Percentiles rank a stretch among this genome's conserved stretches.
Evolutionary conservation across 2,113 vertebrate species (phyloP).

Genomic region (Eclectus roratus): DNA sequence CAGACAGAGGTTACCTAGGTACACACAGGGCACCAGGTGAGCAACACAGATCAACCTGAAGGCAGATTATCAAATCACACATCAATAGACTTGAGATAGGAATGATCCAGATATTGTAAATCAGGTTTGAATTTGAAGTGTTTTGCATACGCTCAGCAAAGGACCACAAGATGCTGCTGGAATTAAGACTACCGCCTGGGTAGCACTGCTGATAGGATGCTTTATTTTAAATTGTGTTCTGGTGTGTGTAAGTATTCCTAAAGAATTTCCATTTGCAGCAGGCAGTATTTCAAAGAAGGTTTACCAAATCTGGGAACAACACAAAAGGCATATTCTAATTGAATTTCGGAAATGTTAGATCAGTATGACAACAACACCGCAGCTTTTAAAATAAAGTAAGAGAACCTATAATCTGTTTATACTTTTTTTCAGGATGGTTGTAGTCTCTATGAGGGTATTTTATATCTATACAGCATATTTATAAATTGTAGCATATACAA

Average conservation of each 20-base stretch:
- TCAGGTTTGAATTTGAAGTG: neutral
- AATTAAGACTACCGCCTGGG: neutral
- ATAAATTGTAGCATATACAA: neutral
- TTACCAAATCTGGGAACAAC: neutral
- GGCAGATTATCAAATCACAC: neutral
- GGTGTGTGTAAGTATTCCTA: neutral
- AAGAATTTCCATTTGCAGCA: neutral
- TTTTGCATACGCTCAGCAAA: neutral
- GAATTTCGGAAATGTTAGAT: neutral
- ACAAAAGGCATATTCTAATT: neutral
- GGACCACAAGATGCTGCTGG: neutral
- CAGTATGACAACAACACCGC: neutral
- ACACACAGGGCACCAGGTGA: neutral
- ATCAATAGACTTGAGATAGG: neutral
- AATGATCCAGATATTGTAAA: neutral
- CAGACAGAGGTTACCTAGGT: neutral
- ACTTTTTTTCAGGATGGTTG: neutral
- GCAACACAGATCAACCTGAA: neutral
- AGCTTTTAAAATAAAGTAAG: neutral
- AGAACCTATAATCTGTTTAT: neutral
- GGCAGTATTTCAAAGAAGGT: neutral
- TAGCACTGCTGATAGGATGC: neutral
- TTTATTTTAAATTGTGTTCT: slow-evolving; percentile 13
- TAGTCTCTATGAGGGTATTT: neutral
- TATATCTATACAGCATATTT: neutral